These are phyloP conservation scores for Acleris holmiana DNA, from an alignment of 2,888 invertebrate species.

Conservation along the genomic window DNA sequence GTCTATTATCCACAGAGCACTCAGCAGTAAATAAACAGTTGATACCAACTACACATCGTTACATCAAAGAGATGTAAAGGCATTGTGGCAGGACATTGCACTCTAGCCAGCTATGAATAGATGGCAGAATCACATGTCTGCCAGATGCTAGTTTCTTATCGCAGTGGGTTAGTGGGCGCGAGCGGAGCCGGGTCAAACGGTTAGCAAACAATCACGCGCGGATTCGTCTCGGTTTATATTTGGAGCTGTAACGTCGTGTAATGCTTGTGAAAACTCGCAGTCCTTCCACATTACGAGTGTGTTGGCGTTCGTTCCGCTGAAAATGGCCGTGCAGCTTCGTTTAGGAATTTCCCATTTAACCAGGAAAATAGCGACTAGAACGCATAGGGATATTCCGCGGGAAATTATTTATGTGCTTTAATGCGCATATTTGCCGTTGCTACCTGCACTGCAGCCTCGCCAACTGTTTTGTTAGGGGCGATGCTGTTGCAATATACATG, in stretches of 20 bases:
- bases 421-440: conserved; percentile 36
- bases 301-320: conserved; percentile 59
- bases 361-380: conserved; percentile 35
- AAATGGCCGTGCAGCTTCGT: conserved; percentile 52
- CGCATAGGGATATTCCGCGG: conserved; percentile 32
- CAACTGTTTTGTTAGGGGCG: conserved; percentile 33
- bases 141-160: conserved; percentile 55
- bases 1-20: conserved; percentile 50
- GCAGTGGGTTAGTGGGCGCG: conserved; percentile 78
- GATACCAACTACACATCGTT: conserved; percentile 80
- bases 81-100: conserved; percentile 65
- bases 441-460: conserved; percentile 29
- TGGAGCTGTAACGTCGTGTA: conserved; percentile 62
- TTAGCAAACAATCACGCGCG: conserved; percentile 69
- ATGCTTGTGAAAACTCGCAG: conserved; percentile 66
- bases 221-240: conserved; percentile 73
- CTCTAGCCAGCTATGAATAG: conserved; percentile 58
- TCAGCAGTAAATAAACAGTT: conserved; percentile 79
- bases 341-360: conserved; percentile 41
- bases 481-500: neutral
- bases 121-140: conserved; percentile 56
- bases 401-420: conserved; percentile 39
- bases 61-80: conserved; percentile 74
- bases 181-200: conserved; percentile 75
- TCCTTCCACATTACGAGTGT: conserved; percentile 50